Evolutionary conservation across 2,113 vertebrate genomes (phyloP), one percentile per base, ranked within the genome.

Genomic region (Ophiodon elongatus): DNA sequence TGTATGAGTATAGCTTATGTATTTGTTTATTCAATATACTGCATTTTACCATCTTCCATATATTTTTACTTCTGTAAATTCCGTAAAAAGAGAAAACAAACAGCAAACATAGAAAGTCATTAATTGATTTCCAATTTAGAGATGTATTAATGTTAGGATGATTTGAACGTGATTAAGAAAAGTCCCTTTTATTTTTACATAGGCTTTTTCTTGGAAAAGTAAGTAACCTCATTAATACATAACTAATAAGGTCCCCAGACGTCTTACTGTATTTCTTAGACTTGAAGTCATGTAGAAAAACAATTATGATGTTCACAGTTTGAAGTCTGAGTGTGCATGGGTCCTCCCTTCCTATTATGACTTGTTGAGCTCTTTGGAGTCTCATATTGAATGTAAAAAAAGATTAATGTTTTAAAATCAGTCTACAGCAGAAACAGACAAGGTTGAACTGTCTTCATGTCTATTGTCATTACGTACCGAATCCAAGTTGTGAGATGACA

Each of bases 401-500:
- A 37, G 15, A 23, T 47, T 67, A 6, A 17, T 0, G 0, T 33
- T 74, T 25, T 57, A 6, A 69, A 60, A 52, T 47, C 10, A 29
- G 31, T 35, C 15, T 19, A 2, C 35, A 43, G 45, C 27, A 21
- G 47, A 64, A 68, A 67, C 14, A 45, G 23, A 43, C 2, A 39
- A 31, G 1, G 2, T 33, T 41, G 25, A 8, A 52, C 21, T n/a
- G 2, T 54, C 2, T 35, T 39, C 6, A 14, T 52, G 6, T 35
- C 17, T 59, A 2, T 70, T 13, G 37, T 43, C 25, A 33, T 73
- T 82, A 94, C 95, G 84, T 85, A 99, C 98, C 90, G 6, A 97
- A 98, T 86, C 97, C 97, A 79, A 99, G 96, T 66, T 97, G 97
- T 54, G 97, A 97, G 89, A 97, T 89, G 74, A 97, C 85, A 83